These are phyloP conservation scores for Ciconia stormi DNA, from an alignment of 2,113 vertebrate genomes.

Conservation along the genomic window DNA sequence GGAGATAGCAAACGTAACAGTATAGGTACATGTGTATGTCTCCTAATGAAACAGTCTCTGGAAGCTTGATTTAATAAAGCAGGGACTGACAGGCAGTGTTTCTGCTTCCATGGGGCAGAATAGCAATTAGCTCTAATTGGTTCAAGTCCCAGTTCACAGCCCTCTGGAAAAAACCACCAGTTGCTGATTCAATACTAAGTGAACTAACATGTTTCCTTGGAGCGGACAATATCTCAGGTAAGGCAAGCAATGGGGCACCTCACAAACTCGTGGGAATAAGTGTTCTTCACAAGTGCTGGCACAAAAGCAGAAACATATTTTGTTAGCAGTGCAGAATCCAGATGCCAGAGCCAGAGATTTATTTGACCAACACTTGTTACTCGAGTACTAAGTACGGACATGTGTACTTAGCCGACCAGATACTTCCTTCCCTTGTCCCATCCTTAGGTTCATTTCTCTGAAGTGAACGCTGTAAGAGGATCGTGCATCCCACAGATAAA, in stretches of 20 bases:
- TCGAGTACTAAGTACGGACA: no score
- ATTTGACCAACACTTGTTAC: background rate
- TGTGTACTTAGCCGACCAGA: background rate
- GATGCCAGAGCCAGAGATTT: background rate
- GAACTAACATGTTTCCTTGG: background rate
- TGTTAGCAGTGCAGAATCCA: background rate
- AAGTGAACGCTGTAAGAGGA: background rate
- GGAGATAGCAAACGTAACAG: background rate
- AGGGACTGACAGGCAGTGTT: background rate
- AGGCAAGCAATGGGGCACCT: background rate
- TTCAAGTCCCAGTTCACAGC: background rate
- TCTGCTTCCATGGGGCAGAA: background rate
- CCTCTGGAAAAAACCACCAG: background rate
- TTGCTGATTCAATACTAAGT: background rate
- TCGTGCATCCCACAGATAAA: background rate
- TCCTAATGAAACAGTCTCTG: background rate
- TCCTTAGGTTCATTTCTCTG: background rate
- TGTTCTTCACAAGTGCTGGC: background rate
- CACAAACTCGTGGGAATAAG: fast-evolving
- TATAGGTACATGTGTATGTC: no score
- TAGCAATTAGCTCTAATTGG: background rate
- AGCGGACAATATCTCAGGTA: background rate
- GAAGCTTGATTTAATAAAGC: background rate
- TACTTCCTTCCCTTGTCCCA: background rate
- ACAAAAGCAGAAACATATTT: background rate